These are phyloP conservation scores for Myopa tessellatipennis DNA, from an alignment of 2,888 invertebrate genomes.

Conservation along the genomic window DNA sequence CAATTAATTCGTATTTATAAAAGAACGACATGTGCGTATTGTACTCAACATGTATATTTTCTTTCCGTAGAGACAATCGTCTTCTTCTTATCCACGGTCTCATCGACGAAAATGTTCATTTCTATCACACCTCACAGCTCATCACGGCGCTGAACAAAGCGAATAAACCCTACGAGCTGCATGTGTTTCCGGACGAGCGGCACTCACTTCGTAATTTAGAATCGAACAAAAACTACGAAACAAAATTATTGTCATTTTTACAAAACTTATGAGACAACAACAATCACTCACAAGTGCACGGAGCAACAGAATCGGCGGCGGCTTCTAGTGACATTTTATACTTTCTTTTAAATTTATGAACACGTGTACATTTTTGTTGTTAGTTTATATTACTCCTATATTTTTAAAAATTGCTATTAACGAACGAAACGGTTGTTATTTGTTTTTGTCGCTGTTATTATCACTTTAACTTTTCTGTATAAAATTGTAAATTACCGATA, in stretches of 20 bases:
- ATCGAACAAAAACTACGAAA: conserved; percentile 97
- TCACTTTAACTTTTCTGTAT: conserved; percentile 32
- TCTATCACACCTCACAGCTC: conserved; percentile 93
- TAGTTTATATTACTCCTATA: conserved; percentile 13
- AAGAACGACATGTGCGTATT: no score
- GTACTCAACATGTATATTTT: neutral
- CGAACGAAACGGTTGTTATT: conserved; percentile 37
- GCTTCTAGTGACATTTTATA: conserved; percentile 13
- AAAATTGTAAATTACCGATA: conserved; percentile 35
- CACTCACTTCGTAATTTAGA: conserved; percentile 94
- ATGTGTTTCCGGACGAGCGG: conserved; percentile 96
- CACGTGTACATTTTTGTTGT: conserved; percentile 15
- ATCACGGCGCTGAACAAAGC: conserved; percentile 89
- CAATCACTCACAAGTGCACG: neutral
- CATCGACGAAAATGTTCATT: conserved; percentile 99
- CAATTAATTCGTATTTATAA: no score
- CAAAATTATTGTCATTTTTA: conserved; percentile 90
- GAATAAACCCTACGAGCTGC: conserved; percentile 95
- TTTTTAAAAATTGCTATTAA: conserved; percentile 19
- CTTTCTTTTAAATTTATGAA: conserved; percentile 4
- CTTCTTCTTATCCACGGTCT: conserved; percentile 96
- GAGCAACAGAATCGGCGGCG: neutral
- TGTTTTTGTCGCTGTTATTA: conserved; percentile 38
- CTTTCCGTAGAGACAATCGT: conserved; percentile 79
- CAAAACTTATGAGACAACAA: conserved; percentile 77